Percentiles rank a stretch among this genome's conserved stretches.
phyloP scores from a whole-genome alignment of 2,888 invertebrate species.

The Diplolepis rosae region DNA sequence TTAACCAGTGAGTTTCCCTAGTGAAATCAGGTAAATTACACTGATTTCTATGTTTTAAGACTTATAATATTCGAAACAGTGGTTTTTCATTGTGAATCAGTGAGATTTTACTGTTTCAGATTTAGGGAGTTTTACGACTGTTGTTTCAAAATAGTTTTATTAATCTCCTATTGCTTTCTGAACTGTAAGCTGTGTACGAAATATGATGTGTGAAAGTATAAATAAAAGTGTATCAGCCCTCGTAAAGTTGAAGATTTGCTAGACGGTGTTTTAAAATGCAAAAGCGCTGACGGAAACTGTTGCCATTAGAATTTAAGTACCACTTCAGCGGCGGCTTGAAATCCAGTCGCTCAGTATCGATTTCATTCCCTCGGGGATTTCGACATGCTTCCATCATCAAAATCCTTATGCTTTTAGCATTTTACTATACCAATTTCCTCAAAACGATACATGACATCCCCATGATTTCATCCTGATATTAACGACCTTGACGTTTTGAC shows the following conservation, averaged over 20 bases:
- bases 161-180: too few relatives aligned
- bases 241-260: background rate
- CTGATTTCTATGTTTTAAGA: too few relatives aligned
- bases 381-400: background rate
- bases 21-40: too few relatives aligned
- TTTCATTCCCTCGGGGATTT: background rate
- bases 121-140: too few relatives aligned
- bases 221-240: too few relatives aligned
- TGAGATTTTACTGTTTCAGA: too few relatives aligned
- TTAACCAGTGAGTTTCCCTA: too few relatives aligned
- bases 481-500: background rate
- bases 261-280: background rate
- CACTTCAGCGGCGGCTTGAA: constrained; percentile 21
- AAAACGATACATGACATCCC: background rate
- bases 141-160: too few relatives aligned
- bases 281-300: constrained; percentile 19
- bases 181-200: too few relatives aligned
- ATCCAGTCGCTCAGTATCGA: constrained; percentile 10
- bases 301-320: constrained; percentile 32
- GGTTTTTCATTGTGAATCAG: too few relatives aligned
- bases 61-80: too few relatives aligned
- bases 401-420: background rate
- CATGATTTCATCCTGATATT: background rate
- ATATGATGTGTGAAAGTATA: too few relatives aligned
- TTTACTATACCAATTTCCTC: background rate